phyloP scores from a whole-genome alignment of 2,113 vertebrate species.

The Myodes glareolus region DNA sequence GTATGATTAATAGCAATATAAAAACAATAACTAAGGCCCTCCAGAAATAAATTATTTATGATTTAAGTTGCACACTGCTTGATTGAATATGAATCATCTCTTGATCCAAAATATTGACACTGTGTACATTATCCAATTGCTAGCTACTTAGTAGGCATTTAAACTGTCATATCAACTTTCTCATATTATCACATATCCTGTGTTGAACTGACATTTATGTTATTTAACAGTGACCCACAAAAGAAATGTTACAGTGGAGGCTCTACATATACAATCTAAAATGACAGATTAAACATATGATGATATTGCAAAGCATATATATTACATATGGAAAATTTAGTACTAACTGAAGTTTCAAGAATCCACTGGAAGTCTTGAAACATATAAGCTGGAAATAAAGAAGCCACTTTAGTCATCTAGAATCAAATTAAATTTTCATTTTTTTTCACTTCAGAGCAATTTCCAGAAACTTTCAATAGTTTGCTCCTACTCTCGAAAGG shows the following conservation, averaged over 20 bases:
- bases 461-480: neutral
- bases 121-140: no score
- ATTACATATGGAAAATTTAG: neutral
- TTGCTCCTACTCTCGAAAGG: neutral
- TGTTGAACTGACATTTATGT: neutral
- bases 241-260: neutral
- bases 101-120: neutral
- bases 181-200: neutral
- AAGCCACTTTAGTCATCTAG: neutral
- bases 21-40: neutral
- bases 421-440: slow-evolving; percentile 4
- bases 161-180: neutral
- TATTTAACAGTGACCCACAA: neutral
- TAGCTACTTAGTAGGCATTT: neutral
- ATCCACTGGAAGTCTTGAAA: neutral
- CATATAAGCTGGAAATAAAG: neutral
- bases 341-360: neutral
- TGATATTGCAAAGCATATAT: neutral
- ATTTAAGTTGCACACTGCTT: neutral
- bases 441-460: neutral
- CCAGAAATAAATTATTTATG: neutral
- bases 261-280: neutral
- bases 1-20: neutral
- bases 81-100: neutral
- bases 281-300: neutral